A percentile compares a stretch with the other conserved stretches of the same genome.
Conservation (phyloP, 2,113 vertebrate species). For the Cyprinus carpio region DNA sequence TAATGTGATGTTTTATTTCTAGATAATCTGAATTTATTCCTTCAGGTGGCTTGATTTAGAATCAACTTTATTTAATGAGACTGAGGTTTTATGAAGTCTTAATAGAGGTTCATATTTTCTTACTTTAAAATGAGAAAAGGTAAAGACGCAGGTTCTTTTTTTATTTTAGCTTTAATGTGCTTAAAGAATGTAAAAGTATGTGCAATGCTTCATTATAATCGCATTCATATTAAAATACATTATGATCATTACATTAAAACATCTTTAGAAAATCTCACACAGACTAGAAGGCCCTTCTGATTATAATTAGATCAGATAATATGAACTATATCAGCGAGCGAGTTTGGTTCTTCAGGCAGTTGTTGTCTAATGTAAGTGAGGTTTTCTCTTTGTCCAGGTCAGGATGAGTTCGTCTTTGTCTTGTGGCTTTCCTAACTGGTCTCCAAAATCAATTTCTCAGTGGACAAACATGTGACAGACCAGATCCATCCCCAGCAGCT, state of each 20-base stretch:
- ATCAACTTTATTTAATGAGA: neutral
- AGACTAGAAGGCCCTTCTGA: neutral
- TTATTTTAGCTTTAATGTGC: neutral
- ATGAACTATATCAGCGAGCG: neutral
- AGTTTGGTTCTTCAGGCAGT: conserved; percentile 24
- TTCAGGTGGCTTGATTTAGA: neutral
- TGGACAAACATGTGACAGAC: conserved; percentile 60
- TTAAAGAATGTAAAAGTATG: neutral
- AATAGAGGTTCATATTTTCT: neutral
- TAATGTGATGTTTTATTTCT: neutral
- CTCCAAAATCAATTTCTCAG: conserved; percentile 56
- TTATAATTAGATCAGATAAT: neutral
- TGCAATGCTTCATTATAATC: neutral
- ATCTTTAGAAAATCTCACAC: neutral
- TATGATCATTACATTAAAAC: neutral
- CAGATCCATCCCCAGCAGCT: conserved; percentile 57
- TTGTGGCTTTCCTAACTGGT: conserved; percentile 54
- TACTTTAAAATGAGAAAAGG: no score
- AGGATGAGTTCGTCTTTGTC: conserved; percentile 53
- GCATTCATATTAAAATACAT: neutral
- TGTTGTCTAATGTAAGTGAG: conserved; percentile 14
- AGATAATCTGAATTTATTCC: neutral
- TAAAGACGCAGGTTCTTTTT: neutral
- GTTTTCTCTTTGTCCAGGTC: conserved; percentile 50
- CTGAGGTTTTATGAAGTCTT: neutral